Evolutionary conservation across 1,140 invertebrate genomes (phyloP).

Genomic region (Zaprionus africanus): DNA sequence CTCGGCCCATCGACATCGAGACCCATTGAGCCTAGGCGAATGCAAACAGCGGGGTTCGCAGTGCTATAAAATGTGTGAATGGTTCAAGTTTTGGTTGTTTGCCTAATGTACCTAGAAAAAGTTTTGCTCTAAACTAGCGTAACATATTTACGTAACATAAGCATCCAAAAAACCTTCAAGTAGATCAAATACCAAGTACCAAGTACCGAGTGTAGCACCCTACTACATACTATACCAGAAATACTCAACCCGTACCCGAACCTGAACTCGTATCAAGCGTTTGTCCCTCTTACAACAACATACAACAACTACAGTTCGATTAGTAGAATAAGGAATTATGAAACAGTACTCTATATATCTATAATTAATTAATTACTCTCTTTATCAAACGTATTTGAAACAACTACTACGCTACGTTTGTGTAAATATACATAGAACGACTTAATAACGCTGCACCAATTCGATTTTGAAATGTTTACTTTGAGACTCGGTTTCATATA

Average conservation of each 20-base stretch:
- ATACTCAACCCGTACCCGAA: conserved; percentile 13
- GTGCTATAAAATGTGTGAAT: conserved; percentile 69
- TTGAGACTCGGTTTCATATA: conserved; percentile 62
- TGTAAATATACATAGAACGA: conserved; percentile 78
- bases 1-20: conserved; percentile 46
- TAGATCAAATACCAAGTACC: conserved; percentile 12
- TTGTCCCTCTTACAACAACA: conserved; percentile 29
- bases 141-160: conserved; percentile 31
- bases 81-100: conserved; percentile 68
- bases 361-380: conserved; percentile 33
- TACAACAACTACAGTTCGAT: conserved; percentile 47
- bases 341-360: conserved; percentile 19
- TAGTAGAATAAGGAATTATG: conserved; percentile 48
- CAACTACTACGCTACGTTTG: conserved; percentile 61
- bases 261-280: conserved; percentile 34
- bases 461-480: conserved; percentile 64
- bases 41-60: conserved; percentile 61
- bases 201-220: conserved; percentile 51
- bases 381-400: conserved; percentile 43
- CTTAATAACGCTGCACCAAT: conserved; percentile 70
- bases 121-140: conserved; percentile 64
- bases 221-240: conserved; percentile 11
- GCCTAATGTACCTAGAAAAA: conserved; percentile 62
- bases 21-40: conserved; percentile 70
- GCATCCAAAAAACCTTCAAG: conserved; percentile 33